Evolutionary conservation across 2,888 invertebrate species (phyloP).

Genomic region (Muschampia plurimacula): DNA sequence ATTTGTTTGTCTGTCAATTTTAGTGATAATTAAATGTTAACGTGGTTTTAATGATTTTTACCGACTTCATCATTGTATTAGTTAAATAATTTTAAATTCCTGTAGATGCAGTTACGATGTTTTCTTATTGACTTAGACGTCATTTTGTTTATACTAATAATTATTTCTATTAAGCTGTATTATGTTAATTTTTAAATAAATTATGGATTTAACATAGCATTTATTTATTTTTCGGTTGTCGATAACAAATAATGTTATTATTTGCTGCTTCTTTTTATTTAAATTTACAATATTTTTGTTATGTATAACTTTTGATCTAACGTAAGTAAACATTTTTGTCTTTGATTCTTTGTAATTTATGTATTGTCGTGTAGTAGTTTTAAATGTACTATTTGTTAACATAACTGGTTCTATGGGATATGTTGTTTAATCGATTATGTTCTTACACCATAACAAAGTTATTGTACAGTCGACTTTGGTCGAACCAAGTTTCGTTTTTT

Average conservation of each 20-base stretch:
- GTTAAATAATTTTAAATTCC: conserved; percentile 26
- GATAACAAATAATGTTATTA: neutral
- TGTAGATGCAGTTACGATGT: conserved; percentile 46
- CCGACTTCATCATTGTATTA: conserved; percentile 47
- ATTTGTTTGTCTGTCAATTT: conserved; percentile 83
- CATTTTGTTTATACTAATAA: neutral
- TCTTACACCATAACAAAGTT: conserved; percentile 53
- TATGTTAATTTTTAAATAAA: neutral
- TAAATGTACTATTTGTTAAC: conserved; percentile 1
- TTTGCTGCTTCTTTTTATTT: neutral
- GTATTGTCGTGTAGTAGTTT: neutral
- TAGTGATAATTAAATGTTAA: conserved; percentile 71
- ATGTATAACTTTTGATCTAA: neutral
- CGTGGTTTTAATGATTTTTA: conserved; percentile 71
- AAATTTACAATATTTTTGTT: neutral
- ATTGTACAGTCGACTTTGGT: conserved; percentile 72
- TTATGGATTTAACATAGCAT: neutral
- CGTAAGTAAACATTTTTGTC: neutral
- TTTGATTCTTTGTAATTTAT: neutral
- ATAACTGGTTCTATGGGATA: conserved; percentile 34
- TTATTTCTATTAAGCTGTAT: neutral
- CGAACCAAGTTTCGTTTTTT: conserved; percentile 77
- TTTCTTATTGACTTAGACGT: conserved; percentile 12
- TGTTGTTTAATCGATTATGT: conserved; percentile 22
- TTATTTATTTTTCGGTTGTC: neutral